Conservation (phyloP, 2,797 vertebrate species). For the Tragelaphus oryx region DNA sequence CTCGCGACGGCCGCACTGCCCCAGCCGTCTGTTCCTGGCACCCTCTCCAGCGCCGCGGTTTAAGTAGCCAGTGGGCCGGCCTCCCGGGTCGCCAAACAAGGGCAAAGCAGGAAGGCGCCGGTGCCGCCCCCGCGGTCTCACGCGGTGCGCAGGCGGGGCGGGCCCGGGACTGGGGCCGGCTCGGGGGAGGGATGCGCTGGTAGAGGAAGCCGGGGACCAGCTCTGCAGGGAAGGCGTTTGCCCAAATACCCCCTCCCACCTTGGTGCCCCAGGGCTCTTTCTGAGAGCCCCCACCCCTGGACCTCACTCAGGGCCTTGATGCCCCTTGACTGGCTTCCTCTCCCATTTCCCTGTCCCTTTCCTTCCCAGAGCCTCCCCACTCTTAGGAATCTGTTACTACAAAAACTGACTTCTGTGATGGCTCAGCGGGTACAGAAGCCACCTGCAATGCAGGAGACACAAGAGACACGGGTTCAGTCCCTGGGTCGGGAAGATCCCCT, state of each 20-base stretch:
- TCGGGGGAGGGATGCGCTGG: not conserved
- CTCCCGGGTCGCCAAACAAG: conserved; percentile 63
- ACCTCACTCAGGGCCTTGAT: not conserved
- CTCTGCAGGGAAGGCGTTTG: not conserved
- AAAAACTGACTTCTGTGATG: not conserved
- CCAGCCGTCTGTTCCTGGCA: not conserved
- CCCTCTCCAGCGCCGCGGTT: not conserved
- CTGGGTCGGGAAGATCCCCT: not conserved
- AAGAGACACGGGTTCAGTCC: not conserved
- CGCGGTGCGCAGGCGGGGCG: not conserved
- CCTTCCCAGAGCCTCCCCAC: not conserved
- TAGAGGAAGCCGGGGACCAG: not conserved
- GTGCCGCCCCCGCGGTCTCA: conserved; percentile 57
- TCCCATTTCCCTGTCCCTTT: not conserved
- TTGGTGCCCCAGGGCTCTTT: not conserved
- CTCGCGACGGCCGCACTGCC: not conserved
- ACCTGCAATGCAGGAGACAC: not conserved
- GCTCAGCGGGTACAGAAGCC: not conserved
- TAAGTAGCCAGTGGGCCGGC: conserved; percentile 55
- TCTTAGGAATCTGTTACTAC: not conserved
- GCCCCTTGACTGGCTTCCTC: not conserved
- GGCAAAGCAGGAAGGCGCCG: conserved; percentile 68
- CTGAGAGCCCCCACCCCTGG: not conserved
- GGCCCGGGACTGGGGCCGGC: not conserved
- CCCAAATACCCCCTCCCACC: not conserved